Percentiles rank a stretch among this genome's conserved stretches.
These are phyloP conservation scores for Aurelia aurita DNA, from an alignment of 30 jellyfish, hydroid and myxozoan species.

Conservation along the genomic window DNA sequence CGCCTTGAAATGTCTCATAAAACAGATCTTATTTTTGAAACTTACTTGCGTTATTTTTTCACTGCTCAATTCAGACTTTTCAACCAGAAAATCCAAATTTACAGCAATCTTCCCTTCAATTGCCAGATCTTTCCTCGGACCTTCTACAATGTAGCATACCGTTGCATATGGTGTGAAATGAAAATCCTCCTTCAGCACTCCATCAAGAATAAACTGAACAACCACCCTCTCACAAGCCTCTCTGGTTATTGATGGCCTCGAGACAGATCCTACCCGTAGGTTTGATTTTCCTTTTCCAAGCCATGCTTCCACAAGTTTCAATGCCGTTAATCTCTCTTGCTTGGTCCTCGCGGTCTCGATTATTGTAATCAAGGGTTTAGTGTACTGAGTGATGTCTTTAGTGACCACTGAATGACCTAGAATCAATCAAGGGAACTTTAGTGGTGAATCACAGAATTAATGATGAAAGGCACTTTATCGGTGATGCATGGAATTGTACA, in stretches of 20 bases:
- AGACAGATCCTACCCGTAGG: constrained; percentile 39
- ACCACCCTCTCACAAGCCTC: constrained; percentile 68
- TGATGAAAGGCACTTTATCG: too few species aligned
- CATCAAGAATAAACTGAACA: constrained; percentile 61
- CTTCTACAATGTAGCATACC: constrained; percentile 74
- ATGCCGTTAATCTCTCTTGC: constrained; percentile 84
- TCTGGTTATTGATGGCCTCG: constrained; percentile 11
- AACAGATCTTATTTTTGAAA: neutral
- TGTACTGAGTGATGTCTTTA: constrained; percentile 45
- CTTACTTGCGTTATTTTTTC: too few species aligned
- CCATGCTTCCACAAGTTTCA: constrained; percentile 81
- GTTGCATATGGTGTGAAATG: constrained; percentile 91
- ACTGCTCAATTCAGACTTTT: neutral
- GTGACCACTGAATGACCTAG: constrained; percentile 20
- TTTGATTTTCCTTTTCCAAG: constrained; percentile 74
- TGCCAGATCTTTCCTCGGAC: constrained; percentile 59
- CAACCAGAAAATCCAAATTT: constrained; percentile 4
- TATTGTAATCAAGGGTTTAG: constrained; percentile 35
- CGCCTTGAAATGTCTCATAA: neutral
- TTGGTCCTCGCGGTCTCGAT: constrained; percentile 61
- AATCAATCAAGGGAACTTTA: too few species aligned
- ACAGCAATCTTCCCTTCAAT: constrained; percentile 42
- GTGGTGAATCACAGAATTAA: too few species aligned
- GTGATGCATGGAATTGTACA: too few species aligned
- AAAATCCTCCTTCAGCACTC: constrained; percentile 80